Conservation (phyloP, 1,140 invertebrate genomes). For the Panulirus ornatus region DNA sequence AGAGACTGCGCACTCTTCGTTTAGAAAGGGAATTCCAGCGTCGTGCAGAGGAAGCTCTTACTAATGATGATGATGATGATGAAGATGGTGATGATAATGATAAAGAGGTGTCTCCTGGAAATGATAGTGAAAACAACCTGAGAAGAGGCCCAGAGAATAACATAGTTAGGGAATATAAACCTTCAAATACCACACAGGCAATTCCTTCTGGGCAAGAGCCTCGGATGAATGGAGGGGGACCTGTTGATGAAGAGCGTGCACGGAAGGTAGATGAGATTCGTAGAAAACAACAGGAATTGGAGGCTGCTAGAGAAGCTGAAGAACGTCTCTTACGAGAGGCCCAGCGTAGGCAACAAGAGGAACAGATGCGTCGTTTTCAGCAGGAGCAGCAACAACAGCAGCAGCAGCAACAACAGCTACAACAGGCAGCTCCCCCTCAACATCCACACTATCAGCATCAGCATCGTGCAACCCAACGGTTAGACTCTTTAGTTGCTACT, state of each 20-base stretch:
- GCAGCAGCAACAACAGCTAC: slow-evolving; percentile 70
- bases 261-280: slow-evolving; percentile 81
- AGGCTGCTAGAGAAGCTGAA: slow-evolving; percentile 77
- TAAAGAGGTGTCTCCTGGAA: not conserved
- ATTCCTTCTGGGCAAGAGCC: slow-evolving; percentile 21
- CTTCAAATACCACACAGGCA: slow-evolving; percentile 13
- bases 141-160: slow-evolving; percentile 10
- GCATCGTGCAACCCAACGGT: slow-evolving; percentile 76
- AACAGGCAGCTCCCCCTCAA: slow-evolving; percentile 57
- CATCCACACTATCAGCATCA: slow-evolving; percentile 75
- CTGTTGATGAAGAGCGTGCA: slow-evolving; percentile 80
- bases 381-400: slow-evolving; percentile 75
- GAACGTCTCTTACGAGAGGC: slow-evolving; percentile 77
- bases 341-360: slow-evolving; percentile 77
- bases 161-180: not conserved
- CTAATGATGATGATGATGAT: slow-evolving; percentile 88
- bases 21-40: slow-evolving; percentile 93
- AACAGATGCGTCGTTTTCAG: slow-evolving; percentile 74
- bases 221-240: slow-evolving; percentile 62
- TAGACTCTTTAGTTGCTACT: slow-evolving; percentile 82
- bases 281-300: slow-evolving; percentile 77
- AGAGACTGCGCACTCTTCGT: slow-evolving; percentile 89
- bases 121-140: slow-evolving; percentile 28
- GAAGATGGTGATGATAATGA: slow-evolving; percentile 77
- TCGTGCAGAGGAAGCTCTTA: slow-evolving; percentile 87